Evolutionary conservation across 2,888 invertebrate species (phyloP), one percentile per base, ranked within the genome.

Genomic region (Watsonalla cultraria): DNA sequence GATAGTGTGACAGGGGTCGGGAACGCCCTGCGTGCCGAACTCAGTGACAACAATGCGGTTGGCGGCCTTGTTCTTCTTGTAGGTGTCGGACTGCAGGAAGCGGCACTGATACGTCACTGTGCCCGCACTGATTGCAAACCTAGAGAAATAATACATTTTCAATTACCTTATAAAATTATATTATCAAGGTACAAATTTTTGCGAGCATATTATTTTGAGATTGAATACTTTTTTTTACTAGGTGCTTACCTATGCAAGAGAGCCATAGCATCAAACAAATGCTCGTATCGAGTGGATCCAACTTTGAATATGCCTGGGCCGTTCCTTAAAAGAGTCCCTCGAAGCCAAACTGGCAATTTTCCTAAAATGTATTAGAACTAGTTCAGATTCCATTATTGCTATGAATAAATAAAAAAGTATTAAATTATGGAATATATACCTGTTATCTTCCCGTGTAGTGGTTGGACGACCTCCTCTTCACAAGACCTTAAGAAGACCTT

Each of bases 241-340:
- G 8, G 9, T 37, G 6, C 9, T 53, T 64, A 90, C 91, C 91
- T 83, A 80, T 97, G 97, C 49, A 97, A 70, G 52, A 97, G 87
- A 0, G 97, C 97, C 0, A 97, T 94, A 65, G 97, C 95, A 82
- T 98, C 98, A 76, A 98, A 98, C 47, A 98, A 86, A 80, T 98
- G 98, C 52, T 95, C 92, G 75, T 95, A 97, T 42, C 92, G 90
- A 89, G 94, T 94, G 8, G 94, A 90, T 0, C 97, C 97, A 47
- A 96, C 94, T 76, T 96, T 94, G 54, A 96, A 90, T 45, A 94
- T 94, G 0, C 98, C 98, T 0, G 98, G 97, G 0, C 98, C 98
- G 78, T 98, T 97, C 54, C 97, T 92, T 13, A 97, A 78, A 45
- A 98, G 84, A 0, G 92, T 93, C 0, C 98, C 98, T 50, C 92